Evolutionary conservation across 2,113 vertebrate species (phyloP).

Genomic region (Aix galericulata): DNA sequence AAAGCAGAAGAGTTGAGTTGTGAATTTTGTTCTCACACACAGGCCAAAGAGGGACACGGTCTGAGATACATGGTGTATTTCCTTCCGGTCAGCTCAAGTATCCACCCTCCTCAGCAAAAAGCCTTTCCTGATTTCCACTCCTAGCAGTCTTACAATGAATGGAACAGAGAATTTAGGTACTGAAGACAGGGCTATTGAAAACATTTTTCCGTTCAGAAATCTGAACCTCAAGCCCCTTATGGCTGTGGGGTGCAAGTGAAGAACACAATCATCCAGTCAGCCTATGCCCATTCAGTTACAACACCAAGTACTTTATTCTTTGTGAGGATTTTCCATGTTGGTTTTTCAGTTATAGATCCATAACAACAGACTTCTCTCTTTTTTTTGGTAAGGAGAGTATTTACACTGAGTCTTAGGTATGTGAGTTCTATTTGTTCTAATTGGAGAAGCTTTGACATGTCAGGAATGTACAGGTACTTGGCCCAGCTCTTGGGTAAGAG

Average conservation of each 20-base stretch:
- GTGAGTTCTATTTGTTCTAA: background rate
- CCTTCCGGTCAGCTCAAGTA: background rate
- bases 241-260: background rate
- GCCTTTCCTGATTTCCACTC: background rate
- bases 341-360: background rate
- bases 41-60: background rate
- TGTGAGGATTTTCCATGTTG: background rate
- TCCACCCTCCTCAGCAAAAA: background rate
- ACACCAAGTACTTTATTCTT: background rate
- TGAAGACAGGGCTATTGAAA: background rate
- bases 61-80: background rate
- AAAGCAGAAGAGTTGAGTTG: background rate
- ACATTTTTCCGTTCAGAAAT: background rate
- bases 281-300: background rate
- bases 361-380: background rate
- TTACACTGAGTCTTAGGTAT: background rate
- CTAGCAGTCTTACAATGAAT: background rate
- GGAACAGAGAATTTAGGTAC: background rate
- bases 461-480: background rate
- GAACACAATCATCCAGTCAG: background rate
- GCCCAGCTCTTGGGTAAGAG: fast-evolving
- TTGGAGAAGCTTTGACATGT: background rate
- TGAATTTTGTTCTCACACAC: background rate
- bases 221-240: background rate
- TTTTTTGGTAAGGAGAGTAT: background rate